A percentile compares a stretch with the other conserved stretches of the same genome.
These are phyloP conservation scores for Xestobium rufovillosum DNA, from an alignment of 2,888 invertebrate genomes.

Conservation along the genomic window DNA sequence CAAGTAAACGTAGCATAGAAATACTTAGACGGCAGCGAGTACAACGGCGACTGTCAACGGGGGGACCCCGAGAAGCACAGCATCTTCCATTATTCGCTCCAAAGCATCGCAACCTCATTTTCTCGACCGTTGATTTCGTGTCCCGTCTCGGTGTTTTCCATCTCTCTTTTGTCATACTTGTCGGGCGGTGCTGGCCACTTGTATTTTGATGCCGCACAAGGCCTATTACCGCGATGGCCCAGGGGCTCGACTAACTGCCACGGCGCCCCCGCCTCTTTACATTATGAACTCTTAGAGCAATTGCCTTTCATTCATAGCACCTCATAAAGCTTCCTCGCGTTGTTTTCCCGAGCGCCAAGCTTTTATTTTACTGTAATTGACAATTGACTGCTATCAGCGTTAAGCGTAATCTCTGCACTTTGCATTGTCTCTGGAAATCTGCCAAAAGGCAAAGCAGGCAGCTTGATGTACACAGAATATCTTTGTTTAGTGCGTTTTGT, in stretches of 20 bases:
- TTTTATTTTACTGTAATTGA: too few relatives aligned
- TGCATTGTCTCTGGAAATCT: too few relatives aligned
- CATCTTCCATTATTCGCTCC: slow-evolving; percentile 46
- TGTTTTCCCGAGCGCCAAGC: too few relatives aligned
- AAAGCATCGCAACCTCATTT: slow-evolving; percentile 49
- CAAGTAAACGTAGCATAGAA: slow-evolving; percentile 30
- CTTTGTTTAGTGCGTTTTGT: too few relatives aligned
- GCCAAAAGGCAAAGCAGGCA: too few relatives aligned
- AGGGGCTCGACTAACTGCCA: slow-evolving; percentile 29
- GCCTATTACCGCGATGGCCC: slow-evolving; percentile 28
- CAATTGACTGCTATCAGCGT: too few relatives aligned
- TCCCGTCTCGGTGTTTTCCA: slow-evolving; percentile 34
- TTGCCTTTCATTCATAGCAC: slow-evolving; percentile 28
- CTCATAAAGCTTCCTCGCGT: too few relatives aligned
- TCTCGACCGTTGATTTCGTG: slow-evolving; percentile 50
- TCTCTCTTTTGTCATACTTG: slow-evolving; percentile 31
- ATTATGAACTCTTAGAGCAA: slow-evolving; percentile 30
- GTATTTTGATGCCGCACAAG: slow-evolving; percentile 30
- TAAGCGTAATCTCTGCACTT: too few relatives aligned
- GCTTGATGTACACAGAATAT: too few relatives aligned
- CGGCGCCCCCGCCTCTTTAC: slow-evolving; percentile 24
- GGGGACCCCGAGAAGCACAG: slow-evolving; percentile 32
- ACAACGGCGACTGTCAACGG: slow-evolving; percentile 17
- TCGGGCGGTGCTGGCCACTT: slow-evolving; percentile 29
- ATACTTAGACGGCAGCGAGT: slow-evolving; percentile 24